Base-by-base conservation (phyloP, 92 coral and sea anemone genomes). In the Paramuricea clavata region DNA sequence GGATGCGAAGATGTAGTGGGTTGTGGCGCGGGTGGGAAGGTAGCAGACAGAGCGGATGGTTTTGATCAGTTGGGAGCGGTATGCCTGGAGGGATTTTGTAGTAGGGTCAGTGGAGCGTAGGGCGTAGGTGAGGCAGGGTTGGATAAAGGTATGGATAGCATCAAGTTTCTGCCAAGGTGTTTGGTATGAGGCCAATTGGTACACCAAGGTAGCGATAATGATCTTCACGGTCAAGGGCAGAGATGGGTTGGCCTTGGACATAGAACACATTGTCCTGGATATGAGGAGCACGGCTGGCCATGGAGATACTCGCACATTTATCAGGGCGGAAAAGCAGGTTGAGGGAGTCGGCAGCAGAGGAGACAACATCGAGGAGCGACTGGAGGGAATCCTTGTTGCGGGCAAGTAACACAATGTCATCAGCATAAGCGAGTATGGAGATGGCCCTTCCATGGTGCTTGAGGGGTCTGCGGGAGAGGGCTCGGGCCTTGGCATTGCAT, bases 161-260 rank as follows among this genome's bases (percentile, higher is more conserved):
- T 82, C 86, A 16, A 81, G 86, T 23, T 81, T 81, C 33, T 81
- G 86, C 86, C 86, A 64, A 15, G 76, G 86, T 17, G 12, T 47
- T 26, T 10, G 21, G 42, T 25, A 82, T 11, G 16, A 82, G 43
- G 59, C 86, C 77, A 19, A 82, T 82, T 27, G 86, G 86, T 12
- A 82, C 77, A 33, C 86, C 86, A 23, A 82, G 86, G 86, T 82
- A 82, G 3, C 64, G 65, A 32, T 82, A 82, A 31, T 82, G 86
- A 5, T 41, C 77, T 43, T 59, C 74, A 0, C 78, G 27, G 26
- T 34, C 22, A 0, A 43, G 34, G 12, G 76, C 59, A 3, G 61
- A 23, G 31, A 65, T 65, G 35, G 65, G 0, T 26, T 65, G 77
- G 0, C 26, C 31, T 16, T 43, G 87, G 42, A 65, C 64, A 0